Evolutionary conservation across 2,888 invertebrate genomes (phyloP).

Genomic region (Drosophila birchii): DNA sequence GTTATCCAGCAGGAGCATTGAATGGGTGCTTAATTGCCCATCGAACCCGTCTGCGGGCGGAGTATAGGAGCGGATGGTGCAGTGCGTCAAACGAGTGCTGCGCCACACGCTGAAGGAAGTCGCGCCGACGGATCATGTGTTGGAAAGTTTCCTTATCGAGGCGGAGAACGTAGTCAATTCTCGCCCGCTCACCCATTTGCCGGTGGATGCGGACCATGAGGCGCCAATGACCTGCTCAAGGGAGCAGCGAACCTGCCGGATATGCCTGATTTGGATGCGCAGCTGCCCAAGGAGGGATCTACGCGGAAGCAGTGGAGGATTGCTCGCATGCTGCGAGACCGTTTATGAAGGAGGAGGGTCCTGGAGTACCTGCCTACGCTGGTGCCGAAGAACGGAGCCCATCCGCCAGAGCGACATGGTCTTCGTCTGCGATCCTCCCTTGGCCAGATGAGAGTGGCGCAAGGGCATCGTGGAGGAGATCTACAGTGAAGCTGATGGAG

Average conservation of each 20-base stretch:
- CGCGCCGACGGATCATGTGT: too few species aligned
- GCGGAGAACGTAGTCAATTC: slow-evolving; percentile 6
- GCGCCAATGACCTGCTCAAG: too few species aligned
- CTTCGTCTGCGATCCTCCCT: too few species aligned
- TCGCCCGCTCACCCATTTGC: slow-evolving; percentile 16
- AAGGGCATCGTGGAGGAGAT: too few species aligned
- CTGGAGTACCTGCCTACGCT: too few species aligned
- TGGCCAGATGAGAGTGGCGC: too few species aligned
- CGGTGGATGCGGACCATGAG: too few species aligned
- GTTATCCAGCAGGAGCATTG: not conserved
- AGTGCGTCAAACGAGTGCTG: slow-evolving; percentile 3
- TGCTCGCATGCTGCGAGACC: too few species aligned
- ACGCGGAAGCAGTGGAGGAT: not conserved
- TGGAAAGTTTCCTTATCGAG: not conserved
- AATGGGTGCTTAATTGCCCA: not conserved
- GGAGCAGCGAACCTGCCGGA: slow-evolving; percentile 3
- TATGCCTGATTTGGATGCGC: not conserved
- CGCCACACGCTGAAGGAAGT: not conserved
- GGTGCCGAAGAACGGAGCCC: too few species aligned
- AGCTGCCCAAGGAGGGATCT: slow-evolving; percentile 4
- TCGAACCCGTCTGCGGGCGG: not conserved
- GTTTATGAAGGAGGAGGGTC: too few species aligned
- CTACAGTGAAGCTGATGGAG: too few species aligned
- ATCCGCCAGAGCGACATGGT: too few species aligned
- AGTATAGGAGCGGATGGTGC: not conserved